Evolutionary conservation across 1,140 invertebrate genomes (phyloP), one percentile per base, ranked within the genome.

Genomic region (Coptotermes formosanus): DNA sequence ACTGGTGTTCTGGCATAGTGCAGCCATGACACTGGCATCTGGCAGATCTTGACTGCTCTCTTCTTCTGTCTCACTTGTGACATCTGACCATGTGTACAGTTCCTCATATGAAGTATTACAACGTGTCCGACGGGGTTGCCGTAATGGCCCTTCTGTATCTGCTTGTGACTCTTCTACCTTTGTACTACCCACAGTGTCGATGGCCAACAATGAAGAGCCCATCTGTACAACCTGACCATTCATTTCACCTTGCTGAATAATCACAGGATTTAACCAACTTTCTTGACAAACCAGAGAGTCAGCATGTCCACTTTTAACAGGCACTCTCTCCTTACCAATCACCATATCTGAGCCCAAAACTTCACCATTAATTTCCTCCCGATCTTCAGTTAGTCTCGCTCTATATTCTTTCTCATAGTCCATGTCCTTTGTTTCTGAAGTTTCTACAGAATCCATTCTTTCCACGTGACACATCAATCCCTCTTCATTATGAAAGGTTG

Each of bases 91-190:
- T 25, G 82, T 86, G 48, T 86, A 86, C 86, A 86, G 83, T 52
- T 86, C 86, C 23, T 86, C 86, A 45, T 86, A 86, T 43, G 86
- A 86, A 43, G 83, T 64, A 64, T 86, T 83, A 30, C 86, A 86
- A 25, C 86, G 82, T 30, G 86, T 86, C 3, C 75, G 84, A 19
- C 86, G 30, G 12, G 64, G 82, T 43, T 82, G 83, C 25, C 86
- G 59, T 32, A 83, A 82, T 2, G 82, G 75, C 64, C 82, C 52
- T 82, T 38, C 64, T 25, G n/a, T 25, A 69, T 69, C n/a, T 12
- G 9, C 25, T n/a, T 69, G 64, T 30, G n/a, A 69, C 3, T 69
- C 64, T 30, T 69, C n/a, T n/a, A 12, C 64, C 3, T 69, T n/a
- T 9, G 64, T 69, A 69, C n/a, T 43, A 19, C 32, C 11, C 32